Evolutionary conservation across 2,113 vertebrate genomes (phyloP), one percentile per base, ranked within the genome.

Genomic region (Ciconia stormi): DNA sequence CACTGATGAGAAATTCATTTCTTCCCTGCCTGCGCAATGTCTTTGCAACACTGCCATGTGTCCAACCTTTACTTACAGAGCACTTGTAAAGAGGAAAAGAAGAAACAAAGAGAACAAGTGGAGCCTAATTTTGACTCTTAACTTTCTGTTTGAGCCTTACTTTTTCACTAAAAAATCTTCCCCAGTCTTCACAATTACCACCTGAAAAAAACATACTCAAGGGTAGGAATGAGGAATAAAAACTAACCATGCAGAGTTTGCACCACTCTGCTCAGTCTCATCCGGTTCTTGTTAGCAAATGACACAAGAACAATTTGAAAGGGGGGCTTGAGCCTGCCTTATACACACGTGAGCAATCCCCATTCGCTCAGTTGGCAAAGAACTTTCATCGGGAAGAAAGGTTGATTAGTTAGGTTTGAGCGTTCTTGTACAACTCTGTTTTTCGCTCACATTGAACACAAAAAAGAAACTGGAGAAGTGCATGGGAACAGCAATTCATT

Each of bases 311-410:
- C 26, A n/a, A 3, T n/a, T 49, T 27, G 66, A 66, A 66, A 65
- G 21, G 7, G 9, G 5, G 17, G 7, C 34, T 32, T 69, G 18
- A 84, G 47, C 79, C 63, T 65, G 16, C 46, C 40, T 61, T 49
- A 15, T 9, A 40, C 27, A 40, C 26, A 46, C 0, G 1, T 16
- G 11, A 71, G 38, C 47, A 67, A 22, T 22, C 7, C 30, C 10
- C 40, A 26, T 4, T 56, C 0, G 0, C 19, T 53, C 66, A 67
- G 1, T 11, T 22, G 34, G 14, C 47, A 59, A 73, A 36, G 40
- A 84, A 25, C 16, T 84, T 53, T 23, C 52, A 40, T 32, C 59
- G 65, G 22, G 44, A 83, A 5, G n/a, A 59, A 71, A 20, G 4
- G 21, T 25, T 49, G 16, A 18, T 42, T 30, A 56, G 12, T 40